Percentiles rank a stretch among this genome's conserved stretches.
Conservation (phyloP, 1,140 invertebrate genomes). For the Camponotus vicinus region DNA sequence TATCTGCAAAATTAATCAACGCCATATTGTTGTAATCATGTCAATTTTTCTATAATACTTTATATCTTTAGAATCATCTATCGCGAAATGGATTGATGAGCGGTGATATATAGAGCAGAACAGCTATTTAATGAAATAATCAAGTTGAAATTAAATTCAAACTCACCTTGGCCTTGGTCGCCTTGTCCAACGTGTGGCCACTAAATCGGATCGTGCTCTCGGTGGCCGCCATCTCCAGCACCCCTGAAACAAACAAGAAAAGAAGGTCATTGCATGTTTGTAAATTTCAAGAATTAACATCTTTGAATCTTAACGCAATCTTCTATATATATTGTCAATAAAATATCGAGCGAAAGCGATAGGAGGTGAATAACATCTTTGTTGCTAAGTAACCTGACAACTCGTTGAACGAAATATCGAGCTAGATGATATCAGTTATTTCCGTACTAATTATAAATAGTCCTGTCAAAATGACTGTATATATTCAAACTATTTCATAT, state of each 20-base stretch:
- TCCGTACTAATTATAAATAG: neutral
- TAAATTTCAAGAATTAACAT: constrained; percentile 47
- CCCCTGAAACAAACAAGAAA: constrained; percentile 86
- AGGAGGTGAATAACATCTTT: constrained; percentile 16
- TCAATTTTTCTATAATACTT: neutral
- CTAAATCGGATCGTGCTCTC: constrained; percentile 95
- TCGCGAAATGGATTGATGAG: neutral
- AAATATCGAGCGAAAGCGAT: constrained; percentile 32
- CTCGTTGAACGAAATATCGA: constrained; percentile 1
- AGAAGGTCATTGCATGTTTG: constrained; percentile 61
- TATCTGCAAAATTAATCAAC: neutral
- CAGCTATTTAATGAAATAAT: constrained; percentile 39
- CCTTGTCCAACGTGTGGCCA: constrained; percentile 99
- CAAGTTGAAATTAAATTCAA: constrained; percentile 25
- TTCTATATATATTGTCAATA: constrained; percentile 1
- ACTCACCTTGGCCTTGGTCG: constrained; percentile 97
- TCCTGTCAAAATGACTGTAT: neutral
- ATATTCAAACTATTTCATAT: neutral
- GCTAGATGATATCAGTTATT: neutral
- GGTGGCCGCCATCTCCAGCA: constrained; percentile 91
- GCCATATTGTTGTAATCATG: neutral
- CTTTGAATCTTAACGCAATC: constrained; percentile 46
- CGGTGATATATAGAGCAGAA: neutral
- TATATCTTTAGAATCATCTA: neutral
- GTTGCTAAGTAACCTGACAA: neutral